Base-by-base conservation (phyloP, 2,797 vertebrate genomes). In the Meriones psammophilus region DNA sequence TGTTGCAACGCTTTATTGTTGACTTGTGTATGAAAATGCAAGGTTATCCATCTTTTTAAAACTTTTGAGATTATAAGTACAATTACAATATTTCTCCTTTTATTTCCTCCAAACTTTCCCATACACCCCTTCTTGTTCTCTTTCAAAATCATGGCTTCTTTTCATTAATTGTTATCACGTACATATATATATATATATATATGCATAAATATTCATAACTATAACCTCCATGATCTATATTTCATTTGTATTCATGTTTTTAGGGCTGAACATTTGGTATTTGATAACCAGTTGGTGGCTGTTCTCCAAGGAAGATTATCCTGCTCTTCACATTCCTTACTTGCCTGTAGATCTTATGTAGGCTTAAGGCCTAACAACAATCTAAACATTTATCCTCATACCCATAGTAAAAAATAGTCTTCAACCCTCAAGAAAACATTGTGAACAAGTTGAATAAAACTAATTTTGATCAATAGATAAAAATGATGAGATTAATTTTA, bases 401-500 rank as follows among this genome's bases (percentile, higher is more conserved):
- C 17, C 50, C 46, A 77, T 26, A 33, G 50, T 12, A 54, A 78
- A 78, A 30, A 33, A 50, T 33, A 56, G 46, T 33, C 46, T 78
- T 78, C 30, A 42, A 33, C 4, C 28, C 28, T 56, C 30, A 33
- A 56, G 50, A 9, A 79, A 79, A 56, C 2, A 4, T 20, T n/a
- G 50, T 87, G 91, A 93, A 83, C 3, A 36, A 6, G 58, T 22
- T 69, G 12, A 85, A 87, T 62, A 86, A 88, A 94, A 92, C 39
- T 3, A 42, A 18, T 46, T 89, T 77, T 91, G 17, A 62, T 30
- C 22, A 64, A 15, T 10, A 74, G 12, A 33, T 85, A 89, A 87
- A 94, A 93, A 50, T 74, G 3, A 54, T 58, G 4, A 18, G 30
- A 89, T 83, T 92, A 84, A 94, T 77, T 92, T 54, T 83, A 28